These are phyloP conservation scores for Petrolisthes cinctipes DNA, from an alignment of 2,888 invertebrate genomes.

Conservation along the genomic window DNA sequence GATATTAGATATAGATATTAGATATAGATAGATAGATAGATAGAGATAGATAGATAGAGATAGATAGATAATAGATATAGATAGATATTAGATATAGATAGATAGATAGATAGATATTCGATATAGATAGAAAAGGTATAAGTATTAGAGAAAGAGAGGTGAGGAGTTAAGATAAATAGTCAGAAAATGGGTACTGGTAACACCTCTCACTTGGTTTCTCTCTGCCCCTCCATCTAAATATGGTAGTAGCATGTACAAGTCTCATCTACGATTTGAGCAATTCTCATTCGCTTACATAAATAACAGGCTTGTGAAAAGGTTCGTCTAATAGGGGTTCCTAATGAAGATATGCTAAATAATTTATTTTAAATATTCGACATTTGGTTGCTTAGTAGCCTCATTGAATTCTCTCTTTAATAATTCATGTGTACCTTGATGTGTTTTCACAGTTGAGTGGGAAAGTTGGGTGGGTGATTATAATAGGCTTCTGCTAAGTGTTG, in stretches of 20 bases:
- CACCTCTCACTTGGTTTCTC: not conserved
- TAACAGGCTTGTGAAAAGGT: constrained; percentile 52
- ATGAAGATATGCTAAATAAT: constrained; percentile 26
- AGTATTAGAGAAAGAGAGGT: not conserved
- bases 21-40: too few species aligned
- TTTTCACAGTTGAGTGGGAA: constrained; percentile 40
- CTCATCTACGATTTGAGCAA: constrained; percentile 60
- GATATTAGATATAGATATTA: too few species aligned
- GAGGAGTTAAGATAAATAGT: not conserved
- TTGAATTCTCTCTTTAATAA: constrained; percentile 33
- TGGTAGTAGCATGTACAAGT: constrained; percentile 56
- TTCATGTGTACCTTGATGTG: constrained; percentile 46
- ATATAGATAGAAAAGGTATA: too few species aligned
- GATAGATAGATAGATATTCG: too few species aligned
- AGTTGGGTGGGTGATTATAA: not conserved
- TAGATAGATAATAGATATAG: too few species aligned
- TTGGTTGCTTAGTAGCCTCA: constrained; percentile 36
- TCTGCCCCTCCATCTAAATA: constrained; percentile 13
- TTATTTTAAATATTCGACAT: constrained; percentile 12
- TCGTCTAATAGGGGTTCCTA: constrained; percentile 41
- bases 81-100: too few species aligned
- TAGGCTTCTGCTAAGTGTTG: not conserved
- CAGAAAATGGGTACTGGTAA: not conserved
- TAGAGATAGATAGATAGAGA: too few species aligned
- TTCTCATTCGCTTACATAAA: constrained; percentile 58